Base-by-base conservation (phyloP, 2,888 invertebrate genomes). In the Drosophila lutescens region DNA sequence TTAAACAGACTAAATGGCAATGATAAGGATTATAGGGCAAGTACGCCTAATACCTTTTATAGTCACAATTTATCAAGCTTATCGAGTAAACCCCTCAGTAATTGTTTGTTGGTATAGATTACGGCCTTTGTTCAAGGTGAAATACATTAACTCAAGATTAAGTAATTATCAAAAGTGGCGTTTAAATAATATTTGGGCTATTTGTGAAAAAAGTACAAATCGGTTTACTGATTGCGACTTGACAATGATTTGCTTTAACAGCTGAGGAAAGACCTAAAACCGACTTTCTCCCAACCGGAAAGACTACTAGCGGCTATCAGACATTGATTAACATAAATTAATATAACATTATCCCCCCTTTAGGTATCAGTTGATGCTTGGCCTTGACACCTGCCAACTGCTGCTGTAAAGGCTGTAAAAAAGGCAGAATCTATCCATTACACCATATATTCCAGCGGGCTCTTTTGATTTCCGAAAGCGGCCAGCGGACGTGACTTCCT, bases 401-500 rank as follows among this genome's bases (percentile, higher is more conserved):
- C 15, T 50, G 38, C 15, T 46, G 56, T 58, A 51, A 51, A 40
- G 23, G 12, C 38, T 38, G 50, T 15, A 49, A 38, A 13, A 36
- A 30, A 51, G 36, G 8, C 17, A 5, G 10, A 17, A 17, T 20
- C 40, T 59, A 63, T 61, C 46, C 50, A 75, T 78, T 63, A 56
- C 74, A 62, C 71, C 53, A 62, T 51, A 60, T 71, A 56, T 61
- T 75, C 58, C 50, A 55, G 67, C 69, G 65, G 66, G 63, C 57
- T 61, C 74, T 83, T 87, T 88, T 88, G 70, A 86, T 67, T 71
- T 69, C 76, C 65, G 43, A 70, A 83, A 82, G 74, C 71, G 77
- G 77, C 65, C 72, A 70, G 57, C 75, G 78, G 78, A 89, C 89
- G 88, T 88, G 88, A 88, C 89, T 88, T 88, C 88, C 88, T 80